Base-by-base conservation (phyloP, 2,888 invertebrate species). In the Aphodius granarius region DNA sequence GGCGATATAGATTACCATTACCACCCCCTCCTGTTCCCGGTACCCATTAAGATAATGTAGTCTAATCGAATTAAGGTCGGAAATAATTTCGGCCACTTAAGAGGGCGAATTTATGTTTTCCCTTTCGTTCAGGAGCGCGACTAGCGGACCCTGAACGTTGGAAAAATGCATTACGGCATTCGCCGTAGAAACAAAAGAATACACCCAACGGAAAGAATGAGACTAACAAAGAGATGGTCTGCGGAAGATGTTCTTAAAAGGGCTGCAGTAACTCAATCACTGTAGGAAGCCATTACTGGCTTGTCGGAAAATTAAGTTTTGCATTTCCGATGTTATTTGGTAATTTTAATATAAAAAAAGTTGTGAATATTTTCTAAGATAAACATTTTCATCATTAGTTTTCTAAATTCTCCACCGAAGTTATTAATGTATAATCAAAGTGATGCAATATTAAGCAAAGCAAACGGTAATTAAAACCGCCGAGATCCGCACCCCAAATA, bases 71-170 rank as follows among this genome's bases (percentile, higher is more conserved):
- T 68, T 68, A 68, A 18, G 22, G 22, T 21, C 68, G 68, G 68
- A 68, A 21, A 68, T 68, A 68, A 68, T 68, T 68, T 68, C 68
- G 68, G 22, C 68, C 68, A 68, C 68, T 68, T 68, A 68, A 68
- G 20, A 9, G 21, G 21, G 68, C 13, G 68, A 68, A 21, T 68
- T 68, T 68, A 18, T n/a, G 22, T 68, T 68, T 66, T 66, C 21
- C 19, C 19, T 68, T 21, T 43, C 43, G 43, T 43, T 43, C 43
- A 43, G 43, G 3, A 43, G 43, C 43, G 43, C 1, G 43, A 9
- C 43, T 43, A 43, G 43, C 43, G 43, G 43, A 43, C 43, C 43
- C 9, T 43, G 43, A 43, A 13, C 43, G 6, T 43, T 43, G 9
- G 9, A 13, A 43, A 43, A 43, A 43, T 43, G 43, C 43, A 43